phyloP scores from a whole-genome alignment of 2,888 invertebrate species.

The Drosophila affinis region DNA sequence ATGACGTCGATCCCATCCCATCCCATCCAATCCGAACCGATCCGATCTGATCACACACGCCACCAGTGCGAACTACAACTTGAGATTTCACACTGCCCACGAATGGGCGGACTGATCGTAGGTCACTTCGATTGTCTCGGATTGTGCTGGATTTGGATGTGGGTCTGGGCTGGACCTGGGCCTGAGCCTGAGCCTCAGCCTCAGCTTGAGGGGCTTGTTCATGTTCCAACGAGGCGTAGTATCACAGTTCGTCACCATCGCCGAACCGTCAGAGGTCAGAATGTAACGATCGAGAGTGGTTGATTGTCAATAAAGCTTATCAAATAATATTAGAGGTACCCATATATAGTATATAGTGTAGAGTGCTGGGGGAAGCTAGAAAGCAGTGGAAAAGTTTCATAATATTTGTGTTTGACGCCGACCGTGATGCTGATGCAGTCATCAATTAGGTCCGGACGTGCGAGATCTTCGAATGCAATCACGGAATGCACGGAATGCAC shows the following conservation, averaged over 20 bases:
- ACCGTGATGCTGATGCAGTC: slow-evolving; percentile 19
- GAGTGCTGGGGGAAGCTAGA: slow-evolving; percentile 23
- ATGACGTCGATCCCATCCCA: slow-evolving; percentile 55
- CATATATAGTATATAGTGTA: slow-evolving; percentile 27
- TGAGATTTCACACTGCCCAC: slow-evolving; percentile 46
- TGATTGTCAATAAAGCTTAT: slow-evolving; percentile 74
- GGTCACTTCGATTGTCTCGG: background rate
- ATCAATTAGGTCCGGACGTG: slow-evolving; percentile 17
- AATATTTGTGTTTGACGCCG: slow-evolving; percentile 38
- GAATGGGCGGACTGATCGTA: slow-evolving; percentile 41
- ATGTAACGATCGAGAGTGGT: slow-evolving; percentile 49
- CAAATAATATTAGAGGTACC: slow-evolving; percentile 48
- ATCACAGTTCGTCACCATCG: slow-evolving; percentile 34
- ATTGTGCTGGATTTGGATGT: background rate
- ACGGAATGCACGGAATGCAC: background rate
- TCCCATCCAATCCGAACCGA: slow-evolving; percentile 5
- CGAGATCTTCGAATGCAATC: slow-evolving; percentile 10
- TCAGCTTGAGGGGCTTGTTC: slow-evolving; percentile 23
- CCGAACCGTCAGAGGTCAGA: slow-evolving; percentile 26
- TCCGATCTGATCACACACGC: slow-evolving; percentile 15
- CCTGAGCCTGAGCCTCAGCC: background rate
- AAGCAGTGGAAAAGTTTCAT: slow-evolving; percentile 61
- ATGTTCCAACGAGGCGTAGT: slow-evolving; percentile 31
- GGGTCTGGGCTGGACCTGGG: background rate
- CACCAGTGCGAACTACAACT: slow-evolving; percentile 39